Evolutionary conservation across 2,113 vertebrate genomes (phyloP).

Genomic region (Cryptomyrus ogoouensis): DNA sequence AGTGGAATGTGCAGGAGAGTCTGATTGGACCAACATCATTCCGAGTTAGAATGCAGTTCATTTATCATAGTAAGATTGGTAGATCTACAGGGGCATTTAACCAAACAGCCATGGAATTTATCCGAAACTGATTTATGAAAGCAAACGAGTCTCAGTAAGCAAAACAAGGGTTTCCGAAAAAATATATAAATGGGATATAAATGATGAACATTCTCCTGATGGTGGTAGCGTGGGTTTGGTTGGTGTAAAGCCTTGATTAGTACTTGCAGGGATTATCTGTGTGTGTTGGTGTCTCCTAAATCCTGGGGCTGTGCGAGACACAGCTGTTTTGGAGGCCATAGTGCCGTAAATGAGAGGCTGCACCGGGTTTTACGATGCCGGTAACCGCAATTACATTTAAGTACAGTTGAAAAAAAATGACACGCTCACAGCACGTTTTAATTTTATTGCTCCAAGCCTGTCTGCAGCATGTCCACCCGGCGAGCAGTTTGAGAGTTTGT

Average conservation of each 20-base stretch:
- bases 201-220: background rate
- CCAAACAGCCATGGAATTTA: background rate
- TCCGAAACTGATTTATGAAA: background rate
- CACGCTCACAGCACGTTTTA: background rate
- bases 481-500: background rate
- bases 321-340: background rate
- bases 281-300: background rate
- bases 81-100: background rate
- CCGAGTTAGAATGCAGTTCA: background rate
- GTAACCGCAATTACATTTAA: slow-evolving; percentile 4
- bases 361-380: background rate
- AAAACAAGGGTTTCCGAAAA: background rate
- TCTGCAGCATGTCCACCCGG: background rate
- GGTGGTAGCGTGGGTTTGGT: background rate
- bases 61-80: background rate
- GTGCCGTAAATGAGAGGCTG: background rate
- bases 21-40: background rate
- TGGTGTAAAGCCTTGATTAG: background rate
- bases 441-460: background rate
- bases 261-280: background rate
- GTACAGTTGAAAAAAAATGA: background rate
- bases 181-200: background rate
- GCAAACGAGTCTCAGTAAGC: background rate
- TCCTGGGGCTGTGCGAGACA: background rate
- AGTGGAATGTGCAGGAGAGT: background rate